Evolutionary conservation across 2,888 invertebrate species (phyloP), one percentile per base, ranked within the genome.

Genomic region (Cheilosia impressa): DNA sequence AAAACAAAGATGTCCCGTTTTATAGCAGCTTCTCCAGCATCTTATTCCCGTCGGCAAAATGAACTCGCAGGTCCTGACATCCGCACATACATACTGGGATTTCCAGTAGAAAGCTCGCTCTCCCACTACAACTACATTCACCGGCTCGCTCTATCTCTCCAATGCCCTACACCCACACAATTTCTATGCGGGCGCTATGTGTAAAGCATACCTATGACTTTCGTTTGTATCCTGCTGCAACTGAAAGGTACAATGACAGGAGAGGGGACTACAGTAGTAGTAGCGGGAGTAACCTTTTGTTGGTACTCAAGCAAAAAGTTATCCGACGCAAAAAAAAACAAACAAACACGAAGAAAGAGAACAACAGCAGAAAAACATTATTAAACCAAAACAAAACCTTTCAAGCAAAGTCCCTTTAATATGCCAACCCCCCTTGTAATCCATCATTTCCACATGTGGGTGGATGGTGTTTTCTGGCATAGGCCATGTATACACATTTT

Each of bases 361-460:
- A 60, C 38, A 60, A 34, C 31, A 68, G 13, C 17, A 55, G 38
- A 34, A 82, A 53, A 77, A 80, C 53, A 72, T 77, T 79, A 84
- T 73, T 75, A 79, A 84, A 71, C 69, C 84, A 84, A 84, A 84
- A 84, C 80, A 84, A 79, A 84, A 84, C 75, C 71, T 84, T 84
- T 80, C 69, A 76, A 60, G 75, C 58, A 45, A 60, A 27, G 60
- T 38, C 63, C 68, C 79, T 75, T 84, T 57, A 75, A 62, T 72
- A 22, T 10, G 9, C n/a, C 57, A 43, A 38, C 62, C 17, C 63
- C 47, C 80, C 24, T 47, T 17, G 4, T 6, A 57, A 9, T 13
- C 43, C 55, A 13, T 45, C 15, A 45, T 7, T 17, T 17, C 47
- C 15, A 38, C 58, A 62, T 71, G 63, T 60, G 60, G 15, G 53